phyloP scores from a whole-genome alignment of 2,113 vertebrate genomes.

The Megaceryle maxima region DNA sequence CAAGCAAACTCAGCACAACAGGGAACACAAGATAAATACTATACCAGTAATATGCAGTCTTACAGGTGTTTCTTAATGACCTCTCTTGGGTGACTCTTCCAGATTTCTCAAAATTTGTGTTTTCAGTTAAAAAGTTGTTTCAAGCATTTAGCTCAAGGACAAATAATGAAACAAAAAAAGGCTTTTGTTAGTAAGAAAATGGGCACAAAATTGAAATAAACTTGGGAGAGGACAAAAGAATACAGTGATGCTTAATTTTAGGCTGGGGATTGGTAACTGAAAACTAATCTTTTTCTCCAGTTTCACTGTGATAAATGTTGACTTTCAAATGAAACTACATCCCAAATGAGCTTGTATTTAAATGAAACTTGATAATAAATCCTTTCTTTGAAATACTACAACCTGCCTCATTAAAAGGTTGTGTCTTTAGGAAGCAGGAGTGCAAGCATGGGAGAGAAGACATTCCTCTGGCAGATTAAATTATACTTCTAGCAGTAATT shows the following conservation, averaged over 20 bases:
- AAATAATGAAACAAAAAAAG: background rate
- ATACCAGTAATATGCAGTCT: background rate
- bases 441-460: background rate
- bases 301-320: background rate
- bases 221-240: background rate
- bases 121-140: background rate
- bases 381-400: background rate
- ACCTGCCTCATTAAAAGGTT: background rate
- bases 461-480: background rate
- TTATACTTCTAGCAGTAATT: background rate
- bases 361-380: background rate
- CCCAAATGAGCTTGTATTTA: background rate
- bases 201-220: background rate
- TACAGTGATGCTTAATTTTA: background rate
- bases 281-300: background rate
- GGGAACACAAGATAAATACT: background rate
- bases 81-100: background rate
- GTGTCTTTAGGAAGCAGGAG: background rate
- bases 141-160: background rate
- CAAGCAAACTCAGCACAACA: background rate
- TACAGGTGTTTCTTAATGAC: background rate
- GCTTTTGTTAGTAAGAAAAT: background rate
- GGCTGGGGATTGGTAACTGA: background rate
- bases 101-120: background rate
- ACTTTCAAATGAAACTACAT: background rate